These are phyloP conservation scores for Ictalurus furcatus DNA, from an alignment of 2,113 vertebrate genomes.

Conservation along the genomic window DNA sequence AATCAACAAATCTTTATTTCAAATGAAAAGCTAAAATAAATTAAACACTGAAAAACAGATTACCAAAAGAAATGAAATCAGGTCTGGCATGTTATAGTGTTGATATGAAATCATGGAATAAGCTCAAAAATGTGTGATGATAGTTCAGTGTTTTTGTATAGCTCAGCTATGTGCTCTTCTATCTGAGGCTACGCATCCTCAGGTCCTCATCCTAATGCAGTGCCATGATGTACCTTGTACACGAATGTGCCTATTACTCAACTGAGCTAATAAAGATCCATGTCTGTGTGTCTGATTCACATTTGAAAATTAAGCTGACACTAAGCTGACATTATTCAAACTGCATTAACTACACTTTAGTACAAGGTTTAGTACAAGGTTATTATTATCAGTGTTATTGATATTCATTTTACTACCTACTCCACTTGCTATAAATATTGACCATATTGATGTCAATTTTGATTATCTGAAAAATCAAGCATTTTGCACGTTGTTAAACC, in stretches of 20 bases:
- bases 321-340: neutral
- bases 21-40: neutral
- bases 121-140: neutral
- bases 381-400: neutral
- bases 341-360: neutral
- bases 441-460: neutral
- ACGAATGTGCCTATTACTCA: neutral
- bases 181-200: neutral
- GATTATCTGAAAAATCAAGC: neutral
- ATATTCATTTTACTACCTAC: neutral
- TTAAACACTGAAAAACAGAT: neutral
- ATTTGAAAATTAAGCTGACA: neutral
- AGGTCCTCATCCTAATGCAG: neutral
- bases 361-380: neutral
- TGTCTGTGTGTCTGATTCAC: neutral
- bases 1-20: neutral
- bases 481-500: neutral
- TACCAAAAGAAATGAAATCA: neutral
- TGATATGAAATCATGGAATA: neutral
- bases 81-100: neutral
- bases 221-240: neutral
- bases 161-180: neutral
- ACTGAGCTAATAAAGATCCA: neutral
- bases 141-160: neutral
- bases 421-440: neutral